phyloP scores from a whole-genome alignment of 1,140 invertebrate species.

The Euura lappo region DNA sequence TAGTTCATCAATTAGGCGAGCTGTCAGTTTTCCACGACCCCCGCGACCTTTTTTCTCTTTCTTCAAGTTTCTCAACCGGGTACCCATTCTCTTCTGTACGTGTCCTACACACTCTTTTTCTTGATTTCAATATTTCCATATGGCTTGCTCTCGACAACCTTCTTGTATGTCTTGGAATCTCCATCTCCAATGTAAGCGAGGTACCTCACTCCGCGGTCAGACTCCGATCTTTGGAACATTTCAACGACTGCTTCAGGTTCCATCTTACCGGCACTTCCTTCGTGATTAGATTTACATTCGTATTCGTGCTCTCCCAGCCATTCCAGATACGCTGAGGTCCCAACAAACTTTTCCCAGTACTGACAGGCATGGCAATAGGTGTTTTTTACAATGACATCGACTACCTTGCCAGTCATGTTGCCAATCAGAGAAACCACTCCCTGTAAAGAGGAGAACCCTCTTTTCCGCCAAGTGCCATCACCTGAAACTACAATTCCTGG shows the following conservation, averaged over 20 bases:
- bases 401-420: not conserved
- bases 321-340: constrained; percentile 6
- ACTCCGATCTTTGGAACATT: constrained; percentile 25
- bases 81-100: constrained; percentile 36
- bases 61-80: not conserved
- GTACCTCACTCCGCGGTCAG: constrained; percentile 22
- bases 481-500: not conserved
- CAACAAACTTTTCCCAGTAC: not conserved
- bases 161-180: constrained; percentile 18
- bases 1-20: not conserved
- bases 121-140: constrained; percentile 8
- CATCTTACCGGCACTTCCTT: constrained; percentile 27
- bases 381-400: not conserved
- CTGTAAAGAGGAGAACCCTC: not conserved
- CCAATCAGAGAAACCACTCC: not conserved
- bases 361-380: not conserved
- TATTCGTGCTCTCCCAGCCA: constrained; percentile 17
- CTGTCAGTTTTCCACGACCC: not conserved
- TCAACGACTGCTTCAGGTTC: constrained; percentile 22
- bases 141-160: not conserved
- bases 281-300: constrained; percentile 5
- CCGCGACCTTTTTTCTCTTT: not conserved
- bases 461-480: not conserved
- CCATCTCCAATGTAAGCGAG: constrained; percentile 30
- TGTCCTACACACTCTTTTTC: constrained; percentile 34